Base-by-base conservation (phyloP, 2,797 vertebrate genomes). In the Craterocephalus amniculus region DNA sequence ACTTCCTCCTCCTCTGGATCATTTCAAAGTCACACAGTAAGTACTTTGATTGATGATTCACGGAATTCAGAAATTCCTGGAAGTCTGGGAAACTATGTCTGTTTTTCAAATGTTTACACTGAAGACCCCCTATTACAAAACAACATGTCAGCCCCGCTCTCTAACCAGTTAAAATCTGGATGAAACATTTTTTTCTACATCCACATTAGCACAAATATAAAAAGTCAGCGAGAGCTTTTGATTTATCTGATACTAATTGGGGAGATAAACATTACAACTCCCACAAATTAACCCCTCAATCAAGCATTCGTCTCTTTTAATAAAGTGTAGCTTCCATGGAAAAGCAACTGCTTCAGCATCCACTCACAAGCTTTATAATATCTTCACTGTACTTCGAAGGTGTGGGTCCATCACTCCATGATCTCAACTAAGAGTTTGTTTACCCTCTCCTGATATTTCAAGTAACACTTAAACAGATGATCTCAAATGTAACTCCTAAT, bases 381-480 rank as follows among this genome's bases (percentile, higher is more conserved):
- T 78, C 62, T 32, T 35, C 2, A 75, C 81, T 78, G 74, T 48
- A 48, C 45, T n/a, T 18, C 20, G 43, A n/a, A 20, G 43, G 18
- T 81, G 20, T 7, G n/a, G 70, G 24, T 48, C 45, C 29, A 40
- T 48, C 1, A 10, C 70, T 80, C 83, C 40, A 81, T 76, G 58
- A 83, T 76, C 69, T 72, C 34, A 54, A 58, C 54, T 83, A 78
- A 83, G 57, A 57, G 74, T 84, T 86, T 80, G 61, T 81, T 88
- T 89, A 80, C 64, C 67, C 76, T 74, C 43, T 34, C 18, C 74
- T 29, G 59, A 79, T 65, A 63, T 76, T 58, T 66, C 79, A 86
- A 87, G 81, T 20, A 83, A 66, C 64, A 72, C 62, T 65, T 81
- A 32, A 56, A 78, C 76, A 80, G 72, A 64, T 56, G 54, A 70